Percentiles rank a stretch among this genome's conserved stretches.
Evolutionary conservation across 2,113 vertebrate genomes (phyloP).

Genomic region (Phylloscopus trochilus): DNA sequence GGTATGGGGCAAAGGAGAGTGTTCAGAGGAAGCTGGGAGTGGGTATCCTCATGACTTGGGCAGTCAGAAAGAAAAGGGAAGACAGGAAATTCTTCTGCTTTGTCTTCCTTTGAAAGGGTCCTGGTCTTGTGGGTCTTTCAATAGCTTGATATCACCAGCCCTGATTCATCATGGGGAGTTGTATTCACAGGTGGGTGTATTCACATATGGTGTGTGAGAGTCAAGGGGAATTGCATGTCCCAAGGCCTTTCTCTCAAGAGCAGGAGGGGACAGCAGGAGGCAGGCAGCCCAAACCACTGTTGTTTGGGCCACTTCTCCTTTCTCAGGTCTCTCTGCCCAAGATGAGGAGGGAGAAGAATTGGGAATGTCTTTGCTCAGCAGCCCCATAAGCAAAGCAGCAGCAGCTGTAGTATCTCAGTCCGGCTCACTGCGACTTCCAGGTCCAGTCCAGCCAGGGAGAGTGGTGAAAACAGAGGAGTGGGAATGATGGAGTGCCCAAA

Average conservation of each 20-base stretch:
- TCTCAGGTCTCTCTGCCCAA: neutral
- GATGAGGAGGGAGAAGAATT: neutral
- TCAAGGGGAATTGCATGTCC: neutral
- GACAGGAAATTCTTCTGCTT: neutral
- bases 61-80: neutral
- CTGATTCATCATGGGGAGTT: neutral
- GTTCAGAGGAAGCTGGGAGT: neutral
- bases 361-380: neutral
- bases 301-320: neutral
- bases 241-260: neutral
- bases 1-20: neutral
- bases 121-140: neutral
- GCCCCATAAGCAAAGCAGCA: neutral
- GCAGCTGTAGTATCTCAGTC: neutral
- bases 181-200: neutral
- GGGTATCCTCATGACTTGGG: rapidly evolving
- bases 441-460: no score
- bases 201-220: rapidly evolving
- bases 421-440: no score
- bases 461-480: no score
- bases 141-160: neutral
- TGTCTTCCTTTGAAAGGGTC: neutral
- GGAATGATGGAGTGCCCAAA: no score
- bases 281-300: neutral
- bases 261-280: neutral